Conservation (phyloP, 2,888 invertebrate species). For the Heliconius sara region DNA sequence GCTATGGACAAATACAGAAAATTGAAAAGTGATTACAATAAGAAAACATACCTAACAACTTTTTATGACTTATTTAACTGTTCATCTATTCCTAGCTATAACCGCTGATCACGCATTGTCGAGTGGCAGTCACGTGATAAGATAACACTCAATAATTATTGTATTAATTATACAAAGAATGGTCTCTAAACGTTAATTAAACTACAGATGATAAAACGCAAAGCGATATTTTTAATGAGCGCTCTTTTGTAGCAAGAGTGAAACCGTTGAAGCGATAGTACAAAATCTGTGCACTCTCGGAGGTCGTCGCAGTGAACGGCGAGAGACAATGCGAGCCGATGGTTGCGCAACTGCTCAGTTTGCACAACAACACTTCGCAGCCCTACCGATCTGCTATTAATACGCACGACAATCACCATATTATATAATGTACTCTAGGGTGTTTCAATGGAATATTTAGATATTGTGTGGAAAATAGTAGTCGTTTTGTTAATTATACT, state of each 20-base stretch:
- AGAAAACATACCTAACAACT: background rate
- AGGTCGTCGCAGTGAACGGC: constrained; percentile 82
- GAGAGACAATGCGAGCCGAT: constrained; percentile 81
- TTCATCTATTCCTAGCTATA: background rate
- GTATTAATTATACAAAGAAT: constrained; percentile 40
- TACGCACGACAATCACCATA: constrained; percentile 31
- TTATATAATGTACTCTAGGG: constrained; percentile 13
- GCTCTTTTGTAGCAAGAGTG: constrained; percentile 13
- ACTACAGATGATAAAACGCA: constrained; percentile 12
- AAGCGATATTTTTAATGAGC: constrained; percentile 8
- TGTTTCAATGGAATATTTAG: background rate
- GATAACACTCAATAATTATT: constrained; percentile 54
- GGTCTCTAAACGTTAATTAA: constrained; percentile 33
- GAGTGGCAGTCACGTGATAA: constrained; percentile 58
- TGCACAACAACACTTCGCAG: constrained; percentile 68
- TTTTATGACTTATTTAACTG: constrained; percentile 2
- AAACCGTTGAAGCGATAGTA: constrained; percentile 34
- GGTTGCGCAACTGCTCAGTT: constrained; percentile 78
- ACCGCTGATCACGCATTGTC: constrained; percentile 54
- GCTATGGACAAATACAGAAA: background rate
- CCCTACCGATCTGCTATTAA: constrained; percentile 62
- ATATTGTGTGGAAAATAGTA: background rate
- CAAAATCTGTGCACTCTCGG: constrained; percentile 52
- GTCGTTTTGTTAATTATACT: background rate
- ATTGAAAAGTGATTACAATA: background rate